Percentiles rank a stretch among this genome's conserved stretches.
These are phyloP conservation scores for Parus major DNA, from an alignment of 2,113 vertebrate species.

Conservation along the genomic window DNA sequence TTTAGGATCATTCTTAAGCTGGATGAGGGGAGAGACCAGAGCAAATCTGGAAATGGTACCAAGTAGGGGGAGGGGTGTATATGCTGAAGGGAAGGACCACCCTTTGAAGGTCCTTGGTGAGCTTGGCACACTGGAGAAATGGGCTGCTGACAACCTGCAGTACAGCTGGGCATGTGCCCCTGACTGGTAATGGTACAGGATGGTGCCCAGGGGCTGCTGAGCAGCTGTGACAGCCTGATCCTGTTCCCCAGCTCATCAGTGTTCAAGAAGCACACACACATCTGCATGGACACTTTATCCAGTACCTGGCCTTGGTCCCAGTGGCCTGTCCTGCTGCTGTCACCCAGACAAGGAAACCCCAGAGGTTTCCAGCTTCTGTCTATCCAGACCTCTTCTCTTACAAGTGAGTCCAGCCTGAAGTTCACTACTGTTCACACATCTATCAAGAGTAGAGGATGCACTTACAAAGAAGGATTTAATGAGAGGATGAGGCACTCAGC, in stretches of 20 bases:
- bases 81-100: too few species aligned
- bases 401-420: not conserved
- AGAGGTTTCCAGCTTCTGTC: not conserved
- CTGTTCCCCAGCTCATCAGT: not conserved
- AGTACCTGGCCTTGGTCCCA: not conserved
- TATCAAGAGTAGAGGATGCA: not conserved
- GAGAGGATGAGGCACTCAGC: not conserved
- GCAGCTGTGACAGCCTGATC: not conserved
- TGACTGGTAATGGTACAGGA: not conserved
- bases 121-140: not conserved
- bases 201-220: not conserved
- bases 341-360: not conserved
- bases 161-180: not conserved
- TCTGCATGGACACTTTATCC: not conserved
- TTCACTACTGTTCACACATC: not conserved
- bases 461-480: not conserved
- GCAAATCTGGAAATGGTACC: not conserved
- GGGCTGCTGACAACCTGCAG: not conserved
- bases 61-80: fast-evolving
- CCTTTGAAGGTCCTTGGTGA: not conserved
- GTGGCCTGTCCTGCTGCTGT: not conserved
- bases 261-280: not conserved
- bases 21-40: not conserved
- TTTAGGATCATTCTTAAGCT: not conserved
- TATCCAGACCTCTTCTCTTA: not conserved